Evolutionary conservation across 2,113 vertebrate genomes (phyloP), one percentile per base, ranked within the genome.

Genomic region (Serinus canaria): DNA sequence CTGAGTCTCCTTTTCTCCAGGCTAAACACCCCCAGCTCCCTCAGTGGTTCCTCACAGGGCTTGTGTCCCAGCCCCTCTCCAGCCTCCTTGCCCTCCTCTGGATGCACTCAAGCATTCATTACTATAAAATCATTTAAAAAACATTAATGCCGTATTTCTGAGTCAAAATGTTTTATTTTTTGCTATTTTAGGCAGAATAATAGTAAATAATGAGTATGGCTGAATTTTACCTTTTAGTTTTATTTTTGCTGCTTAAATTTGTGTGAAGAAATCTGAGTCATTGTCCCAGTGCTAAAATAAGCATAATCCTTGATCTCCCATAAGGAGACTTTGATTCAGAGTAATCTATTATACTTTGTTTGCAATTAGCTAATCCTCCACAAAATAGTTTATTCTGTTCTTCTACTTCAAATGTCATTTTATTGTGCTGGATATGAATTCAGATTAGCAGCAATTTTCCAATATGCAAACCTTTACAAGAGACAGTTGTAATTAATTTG

Each of bases 401-500:
- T 92, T 87, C 46, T 60, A 37, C 63, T 94, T 88, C 49, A 90
- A 47, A 87, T 87, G 41, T 14, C 11, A 30, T 62, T 76, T 79
- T 82, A 60, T 84, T 92, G n/a, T 75, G 18, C 66, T 84, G 31
- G 44, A 33, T 78, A 68, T 66, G 69, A 85, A 87, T 87, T 87
- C 59, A 69, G 69, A 89, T 59, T 56, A 91, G 41, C 58, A 62
- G n/a, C 33, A 59, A 19, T 80, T 88, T 89, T 69, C 63, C 74
- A 73, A 53, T 69, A 56, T 23, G 21, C 25, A 70, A 70, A 75
- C 50, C 43, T 60, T 69, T 82, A 62, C 30, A 76, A 52, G 74
- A 73, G 78, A 46, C 53, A 69, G 24, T 46, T 83, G 58, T 91
- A 95, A 96, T 91, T 94, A 94, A 76, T 91, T 80, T 90, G 82